phyloP scores from a whole-genome alignment of 2,113 vertebrate genomes.

The Conger conger region DNA sequence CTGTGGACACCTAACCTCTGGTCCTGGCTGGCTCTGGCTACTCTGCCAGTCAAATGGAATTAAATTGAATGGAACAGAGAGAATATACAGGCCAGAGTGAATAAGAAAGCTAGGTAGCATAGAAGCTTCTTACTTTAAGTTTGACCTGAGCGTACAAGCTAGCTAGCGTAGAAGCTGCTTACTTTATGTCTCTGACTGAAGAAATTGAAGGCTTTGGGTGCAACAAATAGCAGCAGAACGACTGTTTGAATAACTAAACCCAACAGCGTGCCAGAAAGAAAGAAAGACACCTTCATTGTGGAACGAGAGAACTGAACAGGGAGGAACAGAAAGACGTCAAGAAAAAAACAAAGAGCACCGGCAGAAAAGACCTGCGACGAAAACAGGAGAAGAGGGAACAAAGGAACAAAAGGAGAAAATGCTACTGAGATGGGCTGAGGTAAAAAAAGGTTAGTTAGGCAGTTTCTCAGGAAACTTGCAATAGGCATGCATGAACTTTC shows the following conservation, averaged over 20 bases:
- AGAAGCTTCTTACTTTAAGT: too few species aligned
- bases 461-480: slow-evolving; percentile 29
- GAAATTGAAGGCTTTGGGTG: too few species aligned
- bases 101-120: too few species aligned
- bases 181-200: too few species aligned
- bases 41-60: slow-evolving; percentile 45
- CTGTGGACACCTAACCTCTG: too few species aligned
- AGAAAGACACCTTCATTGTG: background rate
- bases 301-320: background rate
- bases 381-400: background rate
- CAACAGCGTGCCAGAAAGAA: background rate
- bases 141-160: too few species aligned
- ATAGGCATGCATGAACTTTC: slow-evolving; percentile 63
- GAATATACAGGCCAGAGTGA: too few species aligned
- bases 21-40: too few species aligned
- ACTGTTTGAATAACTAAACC: background rate
- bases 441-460: slow-evolving; percentile 28
- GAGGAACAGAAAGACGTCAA: slow-evolving; percentile 1
- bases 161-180: too few species aligned
- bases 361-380: slow-evolving; percentile 11
- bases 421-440: slow-evolving; percentile 27
- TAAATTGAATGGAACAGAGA: slow-evolving; percentile 41
- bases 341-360: background rate
- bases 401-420: slow-evolving; percentile 12
- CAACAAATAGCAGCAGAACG: background rate